phyloP scores from a whole-genome alignment of 2,797 vertebrate species.

The Pseudochaenichthys georgianus region DNA sequence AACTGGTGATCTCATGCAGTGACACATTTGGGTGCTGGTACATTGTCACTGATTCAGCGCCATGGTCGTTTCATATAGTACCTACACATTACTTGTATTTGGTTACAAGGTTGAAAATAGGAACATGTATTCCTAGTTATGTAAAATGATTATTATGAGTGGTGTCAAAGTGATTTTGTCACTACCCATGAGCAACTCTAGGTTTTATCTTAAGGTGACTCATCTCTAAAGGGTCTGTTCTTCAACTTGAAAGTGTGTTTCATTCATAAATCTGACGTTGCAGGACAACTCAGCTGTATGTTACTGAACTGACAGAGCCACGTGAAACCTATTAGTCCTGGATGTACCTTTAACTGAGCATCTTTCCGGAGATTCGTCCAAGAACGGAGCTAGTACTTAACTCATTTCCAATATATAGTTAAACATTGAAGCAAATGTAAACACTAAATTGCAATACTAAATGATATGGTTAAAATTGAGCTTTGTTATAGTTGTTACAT shows the following conservation, averaged over 20 bases:
- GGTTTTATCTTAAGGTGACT: neutral
- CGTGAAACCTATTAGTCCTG: neutral
- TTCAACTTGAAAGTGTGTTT: neutral
- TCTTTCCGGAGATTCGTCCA: conserved; percentile 14
- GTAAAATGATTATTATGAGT: neutral
- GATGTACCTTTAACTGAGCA: neutral
- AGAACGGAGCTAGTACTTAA: neutral
- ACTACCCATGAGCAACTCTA: neutral
- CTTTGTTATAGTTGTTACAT: conserved; percentile 7
- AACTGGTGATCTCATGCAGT: conserved; percentile 47
- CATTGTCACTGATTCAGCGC: conserved; percentile 25
- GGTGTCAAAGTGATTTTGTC: conserved; percentile 1
- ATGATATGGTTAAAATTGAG: neutral
- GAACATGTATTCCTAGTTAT: neutral
- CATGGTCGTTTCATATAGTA: neutral
- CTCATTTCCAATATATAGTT: no score
- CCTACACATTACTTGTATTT: neutral
- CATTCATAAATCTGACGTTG: neutral
- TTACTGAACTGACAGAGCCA: neutral
- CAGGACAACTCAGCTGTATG: neutral
- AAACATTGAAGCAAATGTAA: neutral
- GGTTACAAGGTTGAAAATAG: neutral
- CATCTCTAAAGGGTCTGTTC: neutral
- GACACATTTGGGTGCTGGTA: conserved; percentile 33
- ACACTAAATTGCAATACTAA: neutral